Evolutionary conservation across 2,888 invertebrate genomes (phyloP).

Genomic region (Stenurella melanura): DNA sequence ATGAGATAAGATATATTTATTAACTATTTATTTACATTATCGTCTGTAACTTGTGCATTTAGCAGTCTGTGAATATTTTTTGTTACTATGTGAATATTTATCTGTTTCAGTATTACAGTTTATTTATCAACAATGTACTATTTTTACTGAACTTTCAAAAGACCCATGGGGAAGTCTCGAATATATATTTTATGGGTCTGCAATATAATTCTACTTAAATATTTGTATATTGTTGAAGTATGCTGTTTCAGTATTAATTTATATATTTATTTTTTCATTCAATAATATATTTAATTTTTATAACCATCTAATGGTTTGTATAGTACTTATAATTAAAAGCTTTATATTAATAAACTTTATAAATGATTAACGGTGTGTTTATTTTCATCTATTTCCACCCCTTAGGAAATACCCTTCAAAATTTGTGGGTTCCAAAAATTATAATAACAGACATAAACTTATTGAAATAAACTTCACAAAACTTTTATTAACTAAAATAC

Average conservation of each 20-base stretch:
- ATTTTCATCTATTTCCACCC: background rate
- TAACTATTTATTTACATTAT: constrained; percentile 56
- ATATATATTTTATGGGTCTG: constrained; percentile 36
- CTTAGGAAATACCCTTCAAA: no score
- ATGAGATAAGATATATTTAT: constrained; percentile 55
- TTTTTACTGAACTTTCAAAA: constrained; percentile 18
- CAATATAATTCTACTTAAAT: constrained; percentile 23
- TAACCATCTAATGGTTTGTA: constrained; percentile 51
- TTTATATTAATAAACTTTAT: constrained; percentile 46
- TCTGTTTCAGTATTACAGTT: constrained; percentile 41
- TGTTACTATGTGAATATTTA: constrained; percentile 34
- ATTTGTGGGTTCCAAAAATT: no score
- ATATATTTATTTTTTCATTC: constrained; percentile 48
- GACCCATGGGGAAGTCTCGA: constrained; percentile 32
- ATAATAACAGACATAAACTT: no score
- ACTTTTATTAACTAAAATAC: no score
- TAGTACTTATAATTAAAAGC: constrained; percentile 54
- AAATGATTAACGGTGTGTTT: constrained; percentile 1
- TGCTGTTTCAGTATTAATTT: constrained; percentile 51
- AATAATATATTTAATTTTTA: constrained; percentile 41
- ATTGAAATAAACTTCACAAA: no score
- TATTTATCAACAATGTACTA: constrained; percentile 31
- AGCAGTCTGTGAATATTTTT: constrained; percentile 54
- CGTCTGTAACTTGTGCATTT: constrained; percentile 51
- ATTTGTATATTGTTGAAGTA: constrained; percentile 42